phyloP scores from a whole-genome alignment of 2,797 vertebrate genomes.

The Pseudomugil tenellus region DNA sequence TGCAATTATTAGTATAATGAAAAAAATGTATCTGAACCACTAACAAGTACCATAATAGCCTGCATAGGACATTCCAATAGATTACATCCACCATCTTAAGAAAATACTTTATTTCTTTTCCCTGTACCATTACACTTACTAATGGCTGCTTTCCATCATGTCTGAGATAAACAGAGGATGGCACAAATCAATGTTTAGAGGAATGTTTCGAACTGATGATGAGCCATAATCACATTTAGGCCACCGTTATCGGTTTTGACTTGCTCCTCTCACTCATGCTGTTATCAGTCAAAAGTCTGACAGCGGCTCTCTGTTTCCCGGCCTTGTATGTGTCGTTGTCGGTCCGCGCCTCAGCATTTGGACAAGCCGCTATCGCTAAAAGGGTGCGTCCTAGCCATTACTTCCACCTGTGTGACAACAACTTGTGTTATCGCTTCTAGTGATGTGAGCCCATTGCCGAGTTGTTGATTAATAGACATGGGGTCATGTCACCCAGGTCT shows the following conservation, averaged over 20 bases:
- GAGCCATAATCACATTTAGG: conserved; percentile 69
- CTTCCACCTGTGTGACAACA: conserved; percentile 75
- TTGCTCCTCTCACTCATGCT: conserved; percentile 66
- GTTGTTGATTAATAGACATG: conserved; percentile 79
- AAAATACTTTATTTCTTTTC: conserved; percentile 8
- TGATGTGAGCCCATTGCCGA: conserved; percentile 69
- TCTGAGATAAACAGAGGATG: conserved; percentile 44
- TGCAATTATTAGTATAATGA: not conserved
- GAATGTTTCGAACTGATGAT: conserved; percentile 45
- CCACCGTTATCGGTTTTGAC: conserved; percentile 59
- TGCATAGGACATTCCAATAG: not conserved
- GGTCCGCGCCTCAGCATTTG: conserved; percentile 61
- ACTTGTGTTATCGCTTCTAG: conserved; percentile 75
- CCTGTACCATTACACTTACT: conserved; percentile 17
- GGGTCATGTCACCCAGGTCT: conserved; percentile 53
- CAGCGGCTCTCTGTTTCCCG: conserved; percentile 74
- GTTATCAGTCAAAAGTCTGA: conserved; percentile 74
- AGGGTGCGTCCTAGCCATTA: conserved; percentile 65
- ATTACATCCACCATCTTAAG: not conserved
- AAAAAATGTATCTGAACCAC: not conserved
- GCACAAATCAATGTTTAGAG: conserved; percentile 52
- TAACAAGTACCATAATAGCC: not conserved
- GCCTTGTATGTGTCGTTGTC: conserved; percentile 68
- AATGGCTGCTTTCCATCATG: conserved; percentile 10
- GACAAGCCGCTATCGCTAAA: conserved; percentile 72